phyloP scores from a whole-genome alignment of 2,797 vertebrate genomes.

The Rachycentron canadum region DNA sequence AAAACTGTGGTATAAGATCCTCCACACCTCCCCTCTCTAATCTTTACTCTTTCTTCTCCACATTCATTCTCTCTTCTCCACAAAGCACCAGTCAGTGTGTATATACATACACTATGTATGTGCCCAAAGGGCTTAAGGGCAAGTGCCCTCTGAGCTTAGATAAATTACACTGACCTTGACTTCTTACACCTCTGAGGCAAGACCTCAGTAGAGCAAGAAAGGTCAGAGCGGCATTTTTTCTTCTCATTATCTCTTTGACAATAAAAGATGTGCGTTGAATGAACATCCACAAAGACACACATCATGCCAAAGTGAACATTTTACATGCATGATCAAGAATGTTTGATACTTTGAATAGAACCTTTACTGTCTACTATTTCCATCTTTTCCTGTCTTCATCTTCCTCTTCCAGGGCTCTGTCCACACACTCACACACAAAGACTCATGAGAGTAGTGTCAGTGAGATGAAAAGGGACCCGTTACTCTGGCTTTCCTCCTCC shows the following conservation, averaged over 20 bases:
- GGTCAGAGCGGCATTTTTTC: conserved; percentile 27
- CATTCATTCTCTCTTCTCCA: neutral
- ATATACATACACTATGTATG: neutral
- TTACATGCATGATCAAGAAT: conserved; percentile 4
- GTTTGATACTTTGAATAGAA: conserved; percentile 39
- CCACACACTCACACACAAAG: conserved; percentile 36
- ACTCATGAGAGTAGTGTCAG: conserved; percentile 49
- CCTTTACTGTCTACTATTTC: conserved; percentile 16
- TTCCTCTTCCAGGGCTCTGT: conserved; percentile 6
- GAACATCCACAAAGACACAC: conserved; percentile 12
- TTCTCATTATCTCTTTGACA: conserved; percentile 28
- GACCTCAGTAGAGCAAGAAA: conserved; percentile 30
- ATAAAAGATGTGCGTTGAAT: conserved; percentile 5
- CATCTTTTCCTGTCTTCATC: conserved; percentile 29
- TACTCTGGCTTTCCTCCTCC: conserved; percentile 57
- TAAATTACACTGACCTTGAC: conserved; percentile 52
- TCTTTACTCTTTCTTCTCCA: conserved; percentile 16
- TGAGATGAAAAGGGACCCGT: conserved; percentile 56
- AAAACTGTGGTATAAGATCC: conserved; percentile 37
- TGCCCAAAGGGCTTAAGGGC: conserved; percentile 22
- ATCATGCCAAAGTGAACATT: neutral
- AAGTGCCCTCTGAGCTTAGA: conserved; percentile 29
- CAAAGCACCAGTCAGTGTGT: conserved; percentile 4
- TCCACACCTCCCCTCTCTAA: neutral
- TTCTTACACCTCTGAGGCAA: conserved; percentile 26